Evolutionary conservation across 2,113 vertebrate genomes (phyloP), one percentile per base, ranked within the genome.

Genomic region (Ranitomeya variabilis): DNA sequence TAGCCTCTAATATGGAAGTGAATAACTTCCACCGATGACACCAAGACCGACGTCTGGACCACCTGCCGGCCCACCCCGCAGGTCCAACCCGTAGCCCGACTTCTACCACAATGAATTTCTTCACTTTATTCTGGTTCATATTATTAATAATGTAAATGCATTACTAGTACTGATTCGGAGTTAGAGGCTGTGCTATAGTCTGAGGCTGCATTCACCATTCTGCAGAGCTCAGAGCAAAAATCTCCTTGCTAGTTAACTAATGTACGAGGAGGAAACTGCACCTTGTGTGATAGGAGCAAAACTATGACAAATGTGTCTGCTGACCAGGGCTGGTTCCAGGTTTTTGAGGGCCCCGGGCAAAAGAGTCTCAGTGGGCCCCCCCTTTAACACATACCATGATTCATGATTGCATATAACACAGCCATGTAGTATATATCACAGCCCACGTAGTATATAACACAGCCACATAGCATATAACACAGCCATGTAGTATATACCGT

Each of bases 1-100:
- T 54, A 26, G 79, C 66, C 57, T 86, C 85, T 74, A 62, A 64
- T 86, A 79, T 86, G 59, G 85, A 86, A 51, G 37, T 23, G 31
- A 60, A 26, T 77, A n/a, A 77, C 19, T 79, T 86, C 74, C 60
- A 79, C 2, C 16, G 60, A 59, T 76, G 73, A 79, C 45, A 37
- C 74, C 55, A 18, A 80, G n/a, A 52, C 73, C 45, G 54, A 62
- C 14, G 62, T 31, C 45, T 26, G 23, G 62, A 54, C 73, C 85
- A 86, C 85, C 76, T 79, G 85, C 64, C 77, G 5, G 15, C 37
- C 26, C n/a, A 12, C 21, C 7, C n/a, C 31, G 67, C 6, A 13
- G 6, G 13, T 14, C 67, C 26, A 31, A 31, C 67, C 67, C 23
- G 14, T 14, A 8, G 45, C 0, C 71, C 14, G 11, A 10, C 16